Percentiles rank a stretch among this genome's conserved stretches.
Conservation (phyloP, 2,113 vertebrate species). For the Dolichotis patagonum region DNA sequence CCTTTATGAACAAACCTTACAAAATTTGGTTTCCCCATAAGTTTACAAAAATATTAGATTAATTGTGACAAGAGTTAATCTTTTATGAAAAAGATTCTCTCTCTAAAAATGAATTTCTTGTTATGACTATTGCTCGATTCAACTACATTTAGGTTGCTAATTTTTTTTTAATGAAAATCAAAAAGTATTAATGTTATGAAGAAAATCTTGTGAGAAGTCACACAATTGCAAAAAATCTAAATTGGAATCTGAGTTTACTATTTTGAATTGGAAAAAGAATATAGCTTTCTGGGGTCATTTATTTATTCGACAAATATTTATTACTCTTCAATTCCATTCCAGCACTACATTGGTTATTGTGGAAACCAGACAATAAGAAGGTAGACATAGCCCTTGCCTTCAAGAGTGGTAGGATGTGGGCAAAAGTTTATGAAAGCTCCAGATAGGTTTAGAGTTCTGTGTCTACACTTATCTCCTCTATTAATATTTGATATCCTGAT, state of each 20-base stretch:
- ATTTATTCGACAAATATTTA: slow-evolving; percentile 30
- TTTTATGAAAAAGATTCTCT: neutral
- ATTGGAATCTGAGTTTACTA: neutral
- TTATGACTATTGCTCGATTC: neutral
- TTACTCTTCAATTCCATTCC: neutral
- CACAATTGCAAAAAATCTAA: neutral
- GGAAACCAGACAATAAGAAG: neutral
- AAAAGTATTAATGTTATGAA: neutral
- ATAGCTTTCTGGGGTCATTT: neutral
- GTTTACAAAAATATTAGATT: neutral
- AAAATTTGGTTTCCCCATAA: neutral
- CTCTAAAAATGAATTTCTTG: neutral
- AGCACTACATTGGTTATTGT: neutral
- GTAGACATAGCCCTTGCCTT: neutral
- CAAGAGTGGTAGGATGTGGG: neutral
- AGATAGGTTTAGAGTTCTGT: neutral
- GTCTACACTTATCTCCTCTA: neutral
- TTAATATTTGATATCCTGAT: neutral
- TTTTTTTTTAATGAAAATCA: neutral
- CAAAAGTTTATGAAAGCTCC: neutral
- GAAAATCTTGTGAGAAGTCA: neutral
- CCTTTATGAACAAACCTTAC: neutral
- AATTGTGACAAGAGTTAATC: neutral
- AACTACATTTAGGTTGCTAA: neutral
- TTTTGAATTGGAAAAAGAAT: neutral